Conservation (phyloP, 2,797 vertebrate species). For the Sebastes vulpes region DNA sequence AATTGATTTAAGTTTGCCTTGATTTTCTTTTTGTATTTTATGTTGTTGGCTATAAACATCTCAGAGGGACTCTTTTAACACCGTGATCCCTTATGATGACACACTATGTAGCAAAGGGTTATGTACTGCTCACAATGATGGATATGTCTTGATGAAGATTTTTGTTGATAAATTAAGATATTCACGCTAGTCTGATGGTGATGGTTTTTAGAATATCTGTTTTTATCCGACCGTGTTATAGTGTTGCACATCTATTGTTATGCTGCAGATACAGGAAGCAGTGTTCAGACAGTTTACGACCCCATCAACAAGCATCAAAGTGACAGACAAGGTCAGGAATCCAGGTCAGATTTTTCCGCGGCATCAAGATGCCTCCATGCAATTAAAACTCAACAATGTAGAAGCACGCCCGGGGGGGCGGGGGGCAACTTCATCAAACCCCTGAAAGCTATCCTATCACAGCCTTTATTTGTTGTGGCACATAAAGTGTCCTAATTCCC, state of each 20-base stretch:
- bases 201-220: not conserved
- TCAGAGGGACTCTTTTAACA: not conserved
- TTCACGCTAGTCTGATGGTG: not conserved
- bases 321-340: slow-evolving; percentile 54
- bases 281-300: slow-evolving; percentile 18
- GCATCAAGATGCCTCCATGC: slow-evolving; percentile 30
- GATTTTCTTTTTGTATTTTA: not conserved
- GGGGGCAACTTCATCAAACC: slow-evolving; percentile 11
- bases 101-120: not conserved
- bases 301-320: slow-evolving; percentile 27
- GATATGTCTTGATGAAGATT: rapidly evolving
- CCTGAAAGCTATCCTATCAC: slow-evolving; percentile 31
- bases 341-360: slow-evolving; percentile 28
- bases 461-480: slow-evolving; percentile 55
- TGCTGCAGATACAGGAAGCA: not conserved
- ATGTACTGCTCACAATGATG: not conserved
- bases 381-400: slow-evolving; percentile 44
- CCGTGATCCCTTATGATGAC: not conserved
- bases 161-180: not conserved
- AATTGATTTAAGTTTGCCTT: not conserved
- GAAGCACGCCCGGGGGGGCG: not conserved
- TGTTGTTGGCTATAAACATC: not conserved
- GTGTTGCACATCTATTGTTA: not conserved
- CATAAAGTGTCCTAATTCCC: slow-evolving; percentile 58
- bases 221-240: not conserved